These are phyloP conservation scores for Hypsopygia costalis DNA, from an alignment of 2,888 invertebrate genomes.

Conservation along the genomic window DNA sequence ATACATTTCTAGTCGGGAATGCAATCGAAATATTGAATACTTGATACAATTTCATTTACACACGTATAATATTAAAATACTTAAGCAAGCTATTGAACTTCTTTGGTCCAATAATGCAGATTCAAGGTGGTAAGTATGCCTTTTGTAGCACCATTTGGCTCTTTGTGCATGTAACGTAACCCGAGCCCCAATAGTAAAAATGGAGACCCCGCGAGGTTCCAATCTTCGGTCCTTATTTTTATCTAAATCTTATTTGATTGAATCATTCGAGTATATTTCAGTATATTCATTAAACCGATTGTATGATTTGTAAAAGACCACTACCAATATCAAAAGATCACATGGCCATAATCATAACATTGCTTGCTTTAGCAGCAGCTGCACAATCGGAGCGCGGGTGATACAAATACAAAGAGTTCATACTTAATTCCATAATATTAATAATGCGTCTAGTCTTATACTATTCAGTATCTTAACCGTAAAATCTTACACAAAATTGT, in stretches of 20 bases:
- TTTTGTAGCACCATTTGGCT: conserved; percentile 27
- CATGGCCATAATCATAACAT: too few relatives aligned
- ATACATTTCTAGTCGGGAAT: conserved; percentile 45
- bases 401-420: too few relatives aligned
- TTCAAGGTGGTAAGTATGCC: conserved; percentile 14
- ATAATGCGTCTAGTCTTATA: conserved; percentile 7
- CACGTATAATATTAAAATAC: conserved; percentile 4
- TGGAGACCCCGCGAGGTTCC: too few relatives aligned
- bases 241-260: too few relatives aligned
- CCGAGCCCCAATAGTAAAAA: conserved; percentile 5
- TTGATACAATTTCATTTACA: conserved; percentile 11
- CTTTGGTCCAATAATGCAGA: conserved; percentile 14
- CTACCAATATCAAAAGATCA: too few relatives aligned
- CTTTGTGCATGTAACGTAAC: conserved; percentile 13
- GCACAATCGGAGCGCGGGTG: too few relatives aligned
- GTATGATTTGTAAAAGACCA: too few relatives aligned
- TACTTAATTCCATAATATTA: too few relatives aligned
- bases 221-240: too few relatives aligned
- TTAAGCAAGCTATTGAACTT: conserved; percentile 10
- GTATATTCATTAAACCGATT: too few relatives aligned
- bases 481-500: conserved; percentile 15
- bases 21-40: conserved; percentile 41
- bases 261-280: too few relatives aligned
- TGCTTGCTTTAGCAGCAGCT: too few relatives aligned
- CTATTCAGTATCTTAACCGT: neutral